Percentiles rank a stretch among this genome's conserved stretches.
phyloP scores from a whole-genome alignment of 2,113 vertebrate genomes.

The Equus przewalskii region DNA sequence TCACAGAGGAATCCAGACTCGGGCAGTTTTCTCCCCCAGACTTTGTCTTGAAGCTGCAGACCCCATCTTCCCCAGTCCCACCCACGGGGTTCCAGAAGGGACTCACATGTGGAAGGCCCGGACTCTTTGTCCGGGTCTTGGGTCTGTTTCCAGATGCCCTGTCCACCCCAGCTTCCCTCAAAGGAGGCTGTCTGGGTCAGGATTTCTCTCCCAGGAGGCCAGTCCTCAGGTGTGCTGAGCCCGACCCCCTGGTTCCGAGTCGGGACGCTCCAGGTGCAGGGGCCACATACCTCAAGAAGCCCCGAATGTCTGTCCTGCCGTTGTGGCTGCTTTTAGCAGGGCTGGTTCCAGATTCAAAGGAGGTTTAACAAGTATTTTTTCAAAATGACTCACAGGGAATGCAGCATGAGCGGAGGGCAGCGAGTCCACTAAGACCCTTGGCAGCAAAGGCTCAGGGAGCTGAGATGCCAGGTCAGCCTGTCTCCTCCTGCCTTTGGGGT shows the following conservation, averaged over 20 bases:
- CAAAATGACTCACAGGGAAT: background rate
- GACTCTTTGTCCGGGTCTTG: background rate
- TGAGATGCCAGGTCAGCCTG: background rate
- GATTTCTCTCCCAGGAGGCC: background rate
- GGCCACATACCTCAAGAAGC: background rate
- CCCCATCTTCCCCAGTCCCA: background rate
- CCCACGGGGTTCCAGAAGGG: background rate
- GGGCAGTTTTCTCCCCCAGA: constrained; percentile 35
- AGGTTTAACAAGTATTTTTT: background rate
- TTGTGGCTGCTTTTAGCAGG: background rate
- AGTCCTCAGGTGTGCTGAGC: background rate
- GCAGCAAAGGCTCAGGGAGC: fast-evolving
- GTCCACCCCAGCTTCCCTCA: background rate
- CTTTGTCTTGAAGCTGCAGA: background rate
- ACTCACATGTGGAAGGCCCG: background rate
- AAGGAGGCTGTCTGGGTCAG: background rate
- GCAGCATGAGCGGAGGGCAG: background rate
- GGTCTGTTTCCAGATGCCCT: background rate
- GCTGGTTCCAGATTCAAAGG: background rate
- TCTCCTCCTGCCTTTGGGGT: background rate
- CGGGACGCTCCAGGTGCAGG: background rate
- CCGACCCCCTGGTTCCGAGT: too few relatives aligned
- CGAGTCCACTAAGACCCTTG: background rate
- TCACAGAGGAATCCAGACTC: constrained; percentile 14
- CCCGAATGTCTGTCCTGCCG: background rate